Evolutionary conservation across 2,888 invertebrate species (phyloP), one percentile per base, ranked within the genome.

Genomic region (Carcina quercana): DNA sequence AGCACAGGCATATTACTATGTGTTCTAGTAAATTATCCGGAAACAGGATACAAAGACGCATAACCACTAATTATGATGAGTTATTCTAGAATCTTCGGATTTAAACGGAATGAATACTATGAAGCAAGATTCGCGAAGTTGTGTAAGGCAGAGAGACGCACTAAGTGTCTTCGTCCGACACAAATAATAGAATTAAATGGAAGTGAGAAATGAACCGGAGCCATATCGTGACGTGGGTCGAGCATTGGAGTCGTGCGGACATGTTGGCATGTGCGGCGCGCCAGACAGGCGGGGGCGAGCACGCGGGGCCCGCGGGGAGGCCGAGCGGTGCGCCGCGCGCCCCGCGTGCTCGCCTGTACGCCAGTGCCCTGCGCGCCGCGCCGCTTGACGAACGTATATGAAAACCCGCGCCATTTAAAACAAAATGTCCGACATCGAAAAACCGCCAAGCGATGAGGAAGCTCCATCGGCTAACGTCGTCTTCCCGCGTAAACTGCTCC

Each of bases 361-460:
- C 15, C 64, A 74, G 74, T 73, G 59, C 66, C 60, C 57, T 59
- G 74, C 68, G 66, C 71, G 68, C 44, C 74, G 68, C 70, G 60
- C 68, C 44, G 70, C 66, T 66, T 50, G 62, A 3, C 65, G 52
- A 56, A 63, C 68, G 65, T 33, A 32, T 31, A n/a, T 39, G 34
- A 42, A 45, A 28, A 22, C 15, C 17, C 17, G 11, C 27, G 13
- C 13, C 59, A 59, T 53, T n/a, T n/a, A n/a, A n/a, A n/a, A n/a
- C n/a, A n/a, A n/a, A 34, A 66, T 67, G 67, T 52, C 60, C 24
- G 59, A 62, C 34, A 29, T 30, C 27, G 19, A 15, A 11, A 27
- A 33, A 25, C 8, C 10, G 22, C 25, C 30, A 6, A n/a, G 15
- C 13, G 28, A 15, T 7, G 5, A 24, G 11, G 20, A 25, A 15